Percentiles rank a stretch among this genome's conserved stretches.
These are phyloP conservation scores for Euclidia mi DNA, from an alignment of 2,888 invertebrate species.

Conservation along the genomic window DNA sequence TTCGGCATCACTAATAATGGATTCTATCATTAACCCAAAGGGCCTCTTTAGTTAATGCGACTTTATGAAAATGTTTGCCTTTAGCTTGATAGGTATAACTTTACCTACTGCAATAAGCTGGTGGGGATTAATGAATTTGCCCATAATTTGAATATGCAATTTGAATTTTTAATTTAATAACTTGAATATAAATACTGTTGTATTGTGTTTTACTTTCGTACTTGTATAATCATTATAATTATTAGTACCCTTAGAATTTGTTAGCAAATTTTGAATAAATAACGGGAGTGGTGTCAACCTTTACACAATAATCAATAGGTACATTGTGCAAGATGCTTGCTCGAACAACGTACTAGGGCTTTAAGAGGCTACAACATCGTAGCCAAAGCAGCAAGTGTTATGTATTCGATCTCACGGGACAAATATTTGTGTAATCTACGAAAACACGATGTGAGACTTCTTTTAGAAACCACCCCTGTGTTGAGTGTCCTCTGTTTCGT, in stretches of 20 bases:
- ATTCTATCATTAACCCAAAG: conserved; percentile 68
- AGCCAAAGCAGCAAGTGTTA: too few relatives aligned
- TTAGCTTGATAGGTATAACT: conserved; percentile 23
- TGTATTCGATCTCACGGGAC: too few relatives aligned
- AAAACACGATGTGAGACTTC: too few relatives aligned
- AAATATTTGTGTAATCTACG: too few relatives aligned
- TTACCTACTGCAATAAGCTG: conserved; percentile 26
- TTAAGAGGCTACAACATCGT: too few relatives aligned
- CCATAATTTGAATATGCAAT: conserved; percentile 14
- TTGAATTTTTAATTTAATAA: conserved; percentile 16
- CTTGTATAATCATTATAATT: background rate
- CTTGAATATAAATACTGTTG: background rate
- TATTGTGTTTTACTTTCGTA: background rate
- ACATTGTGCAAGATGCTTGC: too few relatives aligned
- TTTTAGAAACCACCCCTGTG: too few relatives aligned
- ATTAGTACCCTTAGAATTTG: background rate
- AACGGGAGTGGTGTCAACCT: background rate
- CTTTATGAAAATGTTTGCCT: conserved; percentile 52
- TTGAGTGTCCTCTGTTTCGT: too few relatives aligned
- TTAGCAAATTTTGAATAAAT: background rate
- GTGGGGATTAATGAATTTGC: conserved; percentile 21
- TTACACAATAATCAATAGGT: background rate
- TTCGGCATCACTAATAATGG: too few relatives aligned
- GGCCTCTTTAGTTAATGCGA: conserved; percentile 59
- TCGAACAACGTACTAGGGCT: too few relatives aligned